A percentile compares a stretch with the other conserved stretches of the same genome.
Evolutionary conservation across 2,797 vertebrate species (phyloP).

Genomic region (Poeciliopsis gracilis): DNA sequence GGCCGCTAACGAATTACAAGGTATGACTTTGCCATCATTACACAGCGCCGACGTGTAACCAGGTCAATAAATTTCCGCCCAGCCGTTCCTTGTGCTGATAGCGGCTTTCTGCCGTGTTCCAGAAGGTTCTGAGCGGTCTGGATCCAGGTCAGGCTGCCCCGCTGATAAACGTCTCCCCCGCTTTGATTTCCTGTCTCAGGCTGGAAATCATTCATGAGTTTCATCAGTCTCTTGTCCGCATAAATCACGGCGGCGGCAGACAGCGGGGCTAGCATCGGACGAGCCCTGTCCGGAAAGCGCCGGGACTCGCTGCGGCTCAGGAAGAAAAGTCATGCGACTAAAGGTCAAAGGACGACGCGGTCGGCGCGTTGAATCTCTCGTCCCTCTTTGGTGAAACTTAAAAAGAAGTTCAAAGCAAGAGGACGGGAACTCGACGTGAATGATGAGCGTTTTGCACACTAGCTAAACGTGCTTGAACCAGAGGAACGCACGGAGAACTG

Average conservation of each 20-base stretch:
- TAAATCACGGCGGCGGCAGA: constrained; percentile 74
- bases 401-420: constrained; percentile 18
- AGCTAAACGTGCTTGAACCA: background rate
- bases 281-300: constrained; percentile 59
- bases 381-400: constrained; percentile 32
- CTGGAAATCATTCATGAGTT: constrained; percentile 70
- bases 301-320: constrained; percentile 74
- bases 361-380: constrained; percentile 75
- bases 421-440: background rate
- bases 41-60: background rate
- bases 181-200: constrained; percentile 76
- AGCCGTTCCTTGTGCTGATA: constrained; percentile 19
- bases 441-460: background rate
- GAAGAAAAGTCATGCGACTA: constrained; percentile 64
- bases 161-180: constrained; percentile 63
- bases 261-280: constrained; percentile 35
- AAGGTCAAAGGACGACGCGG: constrained; percentile 78
- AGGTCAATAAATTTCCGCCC: constrained; percentile 25
- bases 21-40: background rate
- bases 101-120: constrained; percentile 37
- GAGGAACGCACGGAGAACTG: constrained; percentile 2
- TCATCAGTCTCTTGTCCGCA: constrained; percentile 58
- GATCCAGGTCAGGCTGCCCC: constrained; percentile 66
- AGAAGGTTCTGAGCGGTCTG: constrained; percentile 28
- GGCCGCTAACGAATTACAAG: background rate